These are phyloP conservation scores for Cotesia typhae DNA, from an alignment of 1,140 invertebrate species.

Conservation along the genomic window DNA sequence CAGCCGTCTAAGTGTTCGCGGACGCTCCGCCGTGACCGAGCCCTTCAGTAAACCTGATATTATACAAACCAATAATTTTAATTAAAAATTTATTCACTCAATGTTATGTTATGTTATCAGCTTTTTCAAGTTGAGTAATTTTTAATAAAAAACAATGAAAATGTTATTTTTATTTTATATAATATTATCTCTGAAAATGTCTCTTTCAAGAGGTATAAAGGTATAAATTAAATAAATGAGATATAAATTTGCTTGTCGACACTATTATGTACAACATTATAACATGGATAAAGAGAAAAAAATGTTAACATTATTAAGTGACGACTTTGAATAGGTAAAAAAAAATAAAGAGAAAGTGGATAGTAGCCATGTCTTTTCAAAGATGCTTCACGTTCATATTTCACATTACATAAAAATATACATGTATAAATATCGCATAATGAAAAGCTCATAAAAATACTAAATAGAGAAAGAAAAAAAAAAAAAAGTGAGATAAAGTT, in stretches of 20 bases:
- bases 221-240: conserved; percentile 23
- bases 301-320: conserved; percentile 12
- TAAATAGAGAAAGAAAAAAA: conserved; percentile 47
- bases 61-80: conserved; percentile 6
- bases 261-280: background rate
- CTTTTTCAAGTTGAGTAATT: no score
- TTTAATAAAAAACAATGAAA: background rate
- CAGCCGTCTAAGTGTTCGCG: conserved; percentile 77
- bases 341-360: conserved; percentile 22
- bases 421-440: conserved; percentile 45
- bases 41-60: conserved; percentile 79
- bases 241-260: conserved; percentile 10
- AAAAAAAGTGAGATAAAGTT: conserved; percentile 35
- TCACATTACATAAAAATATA: conserved; percentile 19
- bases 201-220: conserved; percentile 29
- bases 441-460: conserved; percentile 64
- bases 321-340: conserved; percentile 21
- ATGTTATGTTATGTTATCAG: no score
- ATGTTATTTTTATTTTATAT: background rate
- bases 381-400: conserved; percentile 41
- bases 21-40: conserved; percentile 77
- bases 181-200: background rate
- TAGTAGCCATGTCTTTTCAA: conserved; percentile 47
- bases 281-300: conserved; percentile 23
- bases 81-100: no score